Evolutionary conservation across 2,113 vertebrate species (phyloP).

Genomic region (Camelus bactrianus): DNA sequence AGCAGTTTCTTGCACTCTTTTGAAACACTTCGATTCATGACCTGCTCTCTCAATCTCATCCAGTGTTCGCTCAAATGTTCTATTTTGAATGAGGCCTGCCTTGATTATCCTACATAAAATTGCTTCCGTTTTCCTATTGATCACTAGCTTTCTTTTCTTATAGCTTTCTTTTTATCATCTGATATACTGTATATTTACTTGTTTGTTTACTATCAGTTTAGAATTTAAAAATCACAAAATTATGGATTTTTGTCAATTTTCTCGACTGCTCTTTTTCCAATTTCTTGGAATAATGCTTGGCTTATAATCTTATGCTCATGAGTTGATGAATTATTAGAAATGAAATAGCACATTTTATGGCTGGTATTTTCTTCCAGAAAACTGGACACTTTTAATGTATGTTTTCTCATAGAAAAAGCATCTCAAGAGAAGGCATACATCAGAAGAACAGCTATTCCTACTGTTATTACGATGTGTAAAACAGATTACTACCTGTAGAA

Average conservation of each 20-base stretch:
- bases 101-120: not conserved
- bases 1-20: not conserved
- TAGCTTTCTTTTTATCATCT: not conserved
- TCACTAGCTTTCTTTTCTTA: not conserved
- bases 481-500: not conserved
- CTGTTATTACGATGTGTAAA: not conserved
- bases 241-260: not conserved
- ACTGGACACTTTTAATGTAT: not conserved
- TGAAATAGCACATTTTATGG: not conserved
- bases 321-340: conserved; percentile 9
- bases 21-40: not conserved
- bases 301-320: not conserved
- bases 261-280: not conserved
- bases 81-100: not conserved
- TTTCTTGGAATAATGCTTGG: not conserved
- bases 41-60: not conserved
- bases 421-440: not conserved
- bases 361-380: not conserved
- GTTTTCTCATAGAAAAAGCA: not conserved
- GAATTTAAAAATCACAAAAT: not conserved
- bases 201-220: not conserved
- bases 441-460: not conserved
- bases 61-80: not conserved
- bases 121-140: not conserved
- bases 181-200: not conserved